phyloP scores from a whole-genome alignment of 2,797 vertebrate genomes.

The Arremon brunneinucha region DNA sequence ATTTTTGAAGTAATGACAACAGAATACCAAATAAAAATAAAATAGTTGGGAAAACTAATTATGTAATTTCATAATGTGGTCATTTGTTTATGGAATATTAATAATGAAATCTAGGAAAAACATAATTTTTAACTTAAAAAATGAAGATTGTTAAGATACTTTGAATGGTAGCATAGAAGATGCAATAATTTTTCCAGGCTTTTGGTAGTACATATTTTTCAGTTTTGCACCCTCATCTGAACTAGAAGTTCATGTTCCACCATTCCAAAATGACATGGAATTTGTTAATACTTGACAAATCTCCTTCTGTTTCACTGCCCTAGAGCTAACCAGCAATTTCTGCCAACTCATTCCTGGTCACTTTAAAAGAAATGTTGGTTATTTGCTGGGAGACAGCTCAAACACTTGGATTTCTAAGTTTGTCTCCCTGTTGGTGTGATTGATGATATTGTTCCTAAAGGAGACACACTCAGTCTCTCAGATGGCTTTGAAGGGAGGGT shows the following conservation, averaged over 20 bases:
- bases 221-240: neutral
- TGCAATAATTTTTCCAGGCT: neutral
- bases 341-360: neutral
- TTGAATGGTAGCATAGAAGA: neutral
- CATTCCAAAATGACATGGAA: neutral
- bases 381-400: neutral
- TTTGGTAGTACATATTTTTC: neutral
- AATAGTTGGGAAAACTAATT: neutral
- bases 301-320: neutral
- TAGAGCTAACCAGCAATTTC: neutral
- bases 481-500: neutral
- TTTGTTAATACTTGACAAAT: neutral
- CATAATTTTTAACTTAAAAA: neutral
- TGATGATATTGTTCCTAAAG: constrained; percentile 12
- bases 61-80: neutral
- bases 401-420: neutral
- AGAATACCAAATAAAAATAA: neutral
- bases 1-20: neutral
- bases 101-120: neutral
- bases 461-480: neutral
- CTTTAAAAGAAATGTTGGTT: neutral
- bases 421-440: neutral
- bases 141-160: neutral
- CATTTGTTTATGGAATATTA: neutral
- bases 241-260: neutral